Conservation (phyloP, 2,113 vertebrate genomes). For the Crotalus horridus region DNA sequence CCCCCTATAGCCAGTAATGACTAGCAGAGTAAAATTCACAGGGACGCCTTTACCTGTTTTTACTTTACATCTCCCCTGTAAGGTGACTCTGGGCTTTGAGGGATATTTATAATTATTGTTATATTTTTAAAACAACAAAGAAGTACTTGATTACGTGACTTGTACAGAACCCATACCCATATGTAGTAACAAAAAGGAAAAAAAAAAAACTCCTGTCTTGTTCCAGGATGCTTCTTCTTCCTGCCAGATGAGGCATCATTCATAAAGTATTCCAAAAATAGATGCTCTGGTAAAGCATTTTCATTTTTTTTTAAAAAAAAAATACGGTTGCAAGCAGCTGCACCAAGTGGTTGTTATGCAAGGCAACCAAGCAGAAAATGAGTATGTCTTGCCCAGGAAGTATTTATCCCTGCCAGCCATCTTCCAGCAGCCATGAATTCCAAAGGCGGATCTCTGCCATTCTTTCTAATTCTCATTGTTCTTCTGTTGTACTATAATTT, state of each 20-base stretch:
- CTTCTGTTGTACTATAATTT: background rate
- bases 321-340: background rate
- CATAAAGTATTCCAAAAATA: background rate
- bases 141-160: background rate
- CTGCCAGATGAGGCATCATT: background rate
- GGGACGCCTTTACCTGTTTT: no score
- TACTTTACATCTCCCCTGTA: background rate
- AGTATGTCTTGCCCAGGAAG: background rate
- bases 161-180: background rate
- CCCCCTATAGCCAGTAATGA: no score
- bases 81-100: background rate
- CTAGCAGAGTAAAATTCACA: no score
- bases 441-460: background rate
- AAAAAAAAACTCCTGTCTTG: background rate
- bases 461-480: background rate
- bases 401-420: background rate
- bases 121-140: background rate
- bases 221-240: background rate
- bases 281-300: background rate
- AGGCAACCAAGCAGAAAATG: background rate
- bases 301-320: background rate
- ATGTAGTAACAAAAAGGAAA: background rate
- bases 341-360: background rate
- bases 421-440: background rate
- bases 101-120: background rate